These are phyloP conservation scores for Lophura nycthemera DNA, from an alignment of 2,113 vertebrate genomes.

Conservation along the genomic window DNA sequence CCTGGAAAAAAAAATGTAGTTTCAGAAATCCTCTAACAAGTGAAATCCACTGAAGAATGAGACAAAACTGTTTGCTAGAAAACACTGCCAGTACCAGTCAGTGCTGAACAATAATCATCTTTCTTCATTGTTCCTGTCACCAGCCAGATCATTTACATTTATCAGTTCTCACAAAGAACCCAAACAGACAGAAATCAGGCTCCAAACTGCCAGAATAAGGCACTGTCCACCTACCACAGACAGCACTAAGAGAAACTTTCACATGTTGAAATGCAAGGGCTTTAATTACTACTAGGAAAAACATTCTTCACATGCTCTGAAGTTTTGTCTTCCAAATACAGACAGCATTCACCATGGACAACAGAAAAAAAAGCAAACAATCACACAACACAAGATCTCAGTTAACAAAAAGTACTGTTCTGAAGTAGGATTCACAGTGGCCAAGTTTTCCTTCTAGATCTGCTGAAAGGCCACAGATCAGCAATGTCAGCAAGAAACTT, in stretches of 20 bases:
- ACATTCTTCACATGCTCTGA: not conserved
- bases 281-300: not conserved
- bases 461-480: not conserved
- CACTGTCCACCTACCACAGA: not conserved
- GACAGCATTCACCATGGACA: not conserved
- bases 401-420: not conserved
- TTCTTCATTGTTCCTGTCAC: constrained; percentile 39
- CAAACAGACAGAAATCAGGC: not conserved
- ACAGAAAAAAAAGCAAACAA: not conserved
- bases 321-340: not conserved
- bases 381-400: accelerated
- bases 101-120: constrained; percentile 36
- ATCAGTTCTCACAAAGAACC: constrained; percentile 13
- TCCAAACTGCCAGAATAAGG: not conserved
- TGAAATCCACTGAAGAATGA: not conserved
- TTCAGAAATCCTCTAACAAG: constrained; percentile 5
- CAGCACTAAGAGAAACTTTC: not conserved
- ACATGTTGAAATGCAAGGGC: not conserved
- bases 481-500: not conserved
- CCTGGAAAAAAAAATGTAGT: not conserved
- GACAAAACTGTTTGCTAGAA: not conserved
- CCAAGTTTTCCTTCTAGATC: not conserved
- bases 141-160: constrained; percentile 7
- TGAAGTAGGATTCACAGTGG: not conserved
- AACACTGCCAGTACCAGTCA: constrained; percentile 34